A percentile compares a stretch with the other conserved stretches of the same genome.
phyloP scores from a whole-genome alignment of 2,113 vertebrate species.

The Crotalus viridis region DNA sequence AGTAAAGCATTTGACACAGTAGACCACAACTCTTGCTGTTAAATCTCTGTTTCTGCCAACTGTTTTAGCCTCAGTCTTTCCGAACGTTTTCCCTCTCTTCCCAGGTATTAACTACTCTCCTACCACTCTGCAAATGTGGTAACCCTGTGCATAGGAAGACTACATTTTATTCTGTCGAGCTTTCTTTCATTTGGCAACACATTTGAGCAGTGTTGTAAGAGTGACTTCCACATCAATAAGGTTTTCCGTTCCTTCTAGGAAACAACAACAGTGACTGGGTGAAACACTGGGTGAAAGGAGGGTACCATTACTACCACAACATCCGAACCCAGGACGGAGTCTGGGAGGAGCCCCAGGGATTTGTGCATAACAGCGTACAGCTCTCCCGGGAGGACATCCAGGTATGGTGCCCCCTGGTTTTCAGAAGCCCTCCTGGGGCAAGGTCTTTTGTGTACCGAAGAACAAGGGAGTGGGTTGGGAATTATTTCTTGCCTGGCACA shows the following conservation, averaged over 20 bases:
- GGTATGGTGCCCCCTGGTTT: constrained; percentile 66
- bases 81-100: neutral
- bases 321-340: constrained; percentile 79
- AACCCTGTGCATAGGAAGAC: neutral
- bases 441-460: neutral
- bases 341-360: constrained; percentile 86
- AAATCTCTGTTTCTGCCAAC: too few species aligned
- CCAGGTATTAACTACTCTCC: neutral
- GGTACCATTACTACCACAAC: constrained; percentile 93
- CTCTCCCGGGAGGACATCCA: constrained; percentile 95
- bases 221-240: too few species aligned
- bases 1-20: too few species aligned
- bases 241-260: constrained; percentile 62
- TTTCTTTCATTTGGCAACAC: too few species aligned
- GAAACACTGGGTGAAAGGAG: constrained; percentile 95
- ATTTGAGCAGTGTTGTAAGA: neutral
- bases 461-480: too few species aligned
- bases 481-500: neutral
- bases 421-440: neutral
- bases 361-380: constrained; percentile 84
- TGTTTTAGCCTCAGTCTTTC: neutral
- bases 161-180: neutral
- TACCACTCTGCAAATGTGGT: neutral
- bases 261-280: constrained; percentile 86
- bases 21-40: too few species aligned